Percentiles rank a stretch among this genome's conserved stretches.
These are phyloP conservation scores for Sialis fuliginosa DNA, from an alignment of 2,888 invertebrate genomes.

Conservation along the genomic window DNA sequence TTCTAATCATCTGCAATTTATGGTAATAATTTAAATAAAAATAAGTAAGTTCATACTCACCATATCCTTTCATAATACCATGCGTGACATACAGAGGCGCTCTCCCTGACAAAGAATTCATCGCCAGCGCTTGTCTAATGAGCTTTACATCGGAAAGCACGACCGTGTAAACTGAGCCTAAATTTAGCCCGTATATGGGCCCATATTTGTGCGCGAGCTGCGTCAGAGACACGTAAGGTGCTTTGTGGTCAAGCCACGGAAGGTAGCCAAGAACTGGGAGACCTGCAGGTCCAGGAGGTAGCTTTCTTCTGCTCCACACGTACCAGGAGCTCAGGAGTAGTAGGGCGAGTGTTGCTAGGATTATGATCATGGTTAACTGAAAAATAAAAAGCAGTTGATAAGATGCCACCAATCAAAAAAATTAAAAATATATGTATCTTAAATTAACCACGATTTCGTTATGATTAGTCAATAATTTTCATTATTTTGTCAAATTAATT, in stretches of 20 bases:
- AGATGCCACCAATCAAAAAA: neutral
- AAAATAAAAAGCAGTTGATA: neutral
- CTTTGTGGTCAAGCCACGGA: slow-evolving; percentile 45
- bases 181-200: slow-evolving; percentile 47
- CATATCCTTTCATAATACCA: slow-evolving; percentile 74
- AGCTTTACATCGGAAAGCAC: slow-evolving; percentile 58
- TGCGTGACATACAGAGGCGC: slow-evolving; percentile 73
- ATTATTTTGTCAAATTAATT: too few species aligned
- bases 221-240: slow-evolving; percentile 57
- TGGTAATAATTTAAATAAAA: too few species aligned
- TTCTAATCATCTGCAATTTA: too few species aligned
- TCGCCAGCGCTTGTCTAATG: slow-evolving; percentile 53
- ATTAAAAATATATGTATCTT: neutral
- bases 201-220: slow-evolving; percentile 51
- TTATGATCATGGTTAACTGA: neutral
- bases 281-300: slow-evolving; percentile 67
- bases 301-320: slow-evolving; percentile 26
- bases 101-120: slow-evolving; percentile 53
- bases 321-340: slow-evolving; percentile 8
- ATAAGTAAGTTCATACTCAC: slow-evolving; percentile 31
- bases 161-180: slow-evolving; percentile 62
- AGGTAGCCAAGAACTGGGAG: slow-evolving; percentile 65
- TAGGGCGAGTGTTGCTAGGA: neutral
- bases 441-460: too few species aligned
- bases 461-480: too few species aligned